Conservation (phyloP, 2,797 vertebrate genomes). For the Neosilurus mollespiculum region DNA sequence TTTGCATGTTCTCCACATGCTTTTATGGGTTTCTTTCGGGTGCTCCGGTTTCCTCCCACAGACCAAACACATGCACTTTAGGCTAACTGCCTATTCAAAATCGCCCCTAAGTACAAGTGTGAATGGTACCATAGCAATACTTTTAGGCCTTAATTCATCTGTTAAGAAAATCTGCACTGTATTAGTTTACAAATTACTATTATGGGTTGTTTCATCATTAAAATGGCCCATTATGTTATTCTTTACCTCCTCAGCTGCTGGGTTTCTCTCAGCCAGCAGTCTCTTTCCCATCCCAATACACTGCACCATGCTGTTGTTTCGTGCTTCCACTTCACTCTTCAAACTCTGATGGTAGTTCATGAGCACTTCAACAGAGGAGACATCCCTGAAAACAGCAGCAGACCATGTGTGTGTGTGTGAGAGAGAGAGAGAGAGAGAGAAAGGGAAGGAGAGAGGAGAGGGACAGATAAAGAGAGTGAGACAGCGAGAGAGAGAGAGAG, state of each 20-base stretch:
- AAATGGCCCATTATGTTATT: neutral
- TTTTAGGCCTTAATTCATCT: neutral
- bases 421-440: slow-evolving; percentile 43
- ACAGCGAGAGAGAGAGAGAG: neutral
- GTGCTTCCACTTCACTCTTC: slow-evolving; percentile 88
- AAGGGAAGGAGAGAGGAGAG: slow-evolving; percentile 37
- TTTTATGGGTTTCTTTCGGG: too few species aligned
- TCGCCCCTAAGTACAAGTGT: too few species aligned
- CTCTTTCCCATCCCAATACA: slow-evolving; percentile 91
- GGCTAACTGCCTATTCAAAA: too few species aligned
- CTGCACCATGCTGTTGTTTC: slow-evolving; percentile 75
- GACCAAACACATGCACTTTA: too few species aligned
- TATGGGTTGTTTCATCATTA: neutral
- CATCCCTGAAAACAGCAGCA: slow-evolving; percentile 76
- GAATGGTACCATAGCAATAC: neutral
- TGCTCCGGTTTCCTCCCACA: too few species aligned
- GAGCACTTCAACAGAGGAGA: slow-evolving; percentile 91
- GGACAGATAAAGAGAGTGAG: slow-evolving; percentile 23
- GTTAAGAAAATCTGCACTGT: neutral
- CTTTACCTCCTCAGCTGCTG: slow-evolving; percentile 86
- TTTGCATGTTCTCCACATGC: too few species aligned
- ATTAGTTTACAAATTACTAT: neutral
- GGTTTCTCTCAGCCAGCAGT: slow-evolving; percentile 83
- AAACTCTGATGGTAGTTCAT: slow-evolving; percentile 95
- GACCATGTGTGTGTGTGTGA: slow-evolving; percentile 53